These are phyloP conservation scores for Eurystomus glaucurus DNA, from an alignment of 2,797 vertebrate genomes.

Conservation along the genomic window DNA sequence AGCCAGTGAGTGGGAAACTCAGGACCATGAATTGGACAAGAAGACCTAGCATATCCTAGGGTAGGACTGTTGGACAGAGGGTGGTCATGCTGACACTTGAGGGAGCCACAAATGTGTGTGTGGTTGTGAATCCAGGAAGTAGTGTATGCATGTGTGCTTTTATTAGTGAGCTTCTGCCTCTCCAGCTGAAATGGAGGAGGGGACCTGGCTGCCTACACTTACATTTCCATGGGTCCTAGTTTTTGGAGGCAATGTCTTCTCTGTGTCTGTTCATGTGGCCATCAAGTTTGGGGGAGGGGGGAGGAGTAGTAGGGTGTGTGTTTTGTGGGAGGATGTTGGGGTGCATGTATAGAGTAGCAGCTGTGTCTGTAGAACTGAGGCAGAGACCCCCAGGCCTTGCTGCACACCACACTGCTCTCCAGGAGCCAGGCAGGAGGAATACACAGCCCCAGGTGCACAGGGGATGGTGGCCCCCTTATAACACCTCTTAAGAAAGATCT, in stretches of 20 bases:
- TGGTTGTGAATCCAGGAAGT: background rate
- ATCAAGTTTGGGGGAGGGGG: too few relatives aligned
- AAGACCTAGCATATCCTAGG: background rate
- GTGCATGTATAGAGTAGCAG: background rate
- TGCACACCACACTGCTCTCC: background rate
- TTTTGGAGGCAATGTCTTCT: background rate
- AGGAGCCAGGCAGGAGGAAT: background rate
- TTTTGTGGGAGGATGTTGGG: too few relatives aligned
- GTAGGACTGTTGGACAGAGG: background rate
- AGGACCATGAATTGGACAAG: background rate
- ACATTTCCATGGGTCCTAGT: too few relatives aligned
- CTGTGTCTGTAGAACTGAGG: background rate
- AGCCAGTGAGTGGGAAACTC: background rate
- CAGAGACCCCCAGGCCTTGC: background rate
- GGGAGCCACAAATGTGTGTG: background rate
- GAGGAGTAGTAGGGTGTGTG: too few relatives aligned
- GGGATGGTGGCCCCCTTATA: background rate
- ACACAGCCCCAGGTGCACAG: background rate
- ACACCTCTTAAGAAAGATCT: background rate
- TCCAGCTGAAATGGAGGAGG: background rate
- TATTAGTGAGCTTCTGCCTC: background rate
- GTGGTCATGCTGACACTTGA: accelerated
- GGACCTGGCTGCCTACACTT: background rate
- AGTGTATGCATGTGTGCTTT: background rate
- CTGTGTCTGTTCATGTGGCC: background rate